Percentiles rank a stretch among this genome's conserved stretches.
These are phyloP conservation scores for Diadophis punctatus DNA, from an alignment of 2,113 vertebrate species.

Conservation along the genomic window DNA sequence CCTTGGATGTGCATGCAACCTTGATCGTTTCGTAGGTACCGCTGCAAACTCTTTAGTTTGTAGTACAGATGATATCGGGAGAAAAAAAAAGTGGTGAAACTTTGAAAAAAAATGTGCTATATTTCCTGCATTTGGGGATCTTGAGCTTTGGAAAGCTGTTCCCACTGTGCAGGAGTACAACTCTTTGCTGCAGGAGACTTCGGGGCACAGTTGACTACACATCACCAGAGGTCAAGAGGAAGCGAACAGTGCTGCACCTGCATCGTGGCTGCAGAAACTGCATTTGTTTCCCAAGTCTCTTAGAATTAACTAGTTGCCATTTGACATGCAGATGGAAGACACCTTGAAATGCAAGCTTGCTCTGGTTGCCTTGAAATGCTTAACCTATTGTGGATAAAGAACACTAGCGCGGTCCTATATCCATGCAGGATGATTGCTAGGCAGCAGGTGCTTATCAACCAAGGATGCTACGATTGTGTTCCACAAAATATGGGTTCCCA, in stretches of 20 bases:
- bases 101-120: conserved; percentile 61
- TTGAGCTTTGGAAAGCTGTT: conserved; percentile 71
- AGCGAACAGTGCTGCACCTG: conserved; percentile 59
- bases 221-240: conserved; percentile 65
- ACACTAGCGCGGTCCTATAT: conserved; percentile 60
- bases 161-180: conserved; percentile 68
- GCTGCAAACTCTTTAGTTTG: conserved; percentile 61
- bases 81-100: conserved; percentile 59
- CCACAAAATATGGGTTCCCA: conserved; percentile 64
- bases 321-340: conserved; percentile 60
- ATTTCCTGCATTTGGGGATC: conserved; percentile 71
- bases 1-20: conserved; percentile 78
- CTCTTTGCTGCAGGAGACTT: conserved; percentile 69
- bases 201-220: conserved; percentile 61
- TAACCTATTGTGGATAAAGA: conserved; percentile 65
- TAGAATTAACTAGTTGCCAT: conserved; percentile 63
- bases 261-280: conserved; percentile 65
- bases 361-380: conserved; percentile 65
- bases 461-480: conserved; percentile 67
- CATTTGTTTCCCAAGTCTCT: conserved; percentile 51
- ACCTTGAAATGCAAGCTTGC: conserved; percentile 61
- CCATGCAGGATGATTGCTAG: conserved; percentile 65
- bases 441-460: conserved; percentile 68
- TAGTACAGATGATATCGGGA: conserved; percentile 71
- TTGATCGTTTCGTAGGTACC: conserved; percentile 69